phyloP scores from a whole-genome alignment of 2,797 vertebrate species.

The Petrocephalus sullivani region DNA sequence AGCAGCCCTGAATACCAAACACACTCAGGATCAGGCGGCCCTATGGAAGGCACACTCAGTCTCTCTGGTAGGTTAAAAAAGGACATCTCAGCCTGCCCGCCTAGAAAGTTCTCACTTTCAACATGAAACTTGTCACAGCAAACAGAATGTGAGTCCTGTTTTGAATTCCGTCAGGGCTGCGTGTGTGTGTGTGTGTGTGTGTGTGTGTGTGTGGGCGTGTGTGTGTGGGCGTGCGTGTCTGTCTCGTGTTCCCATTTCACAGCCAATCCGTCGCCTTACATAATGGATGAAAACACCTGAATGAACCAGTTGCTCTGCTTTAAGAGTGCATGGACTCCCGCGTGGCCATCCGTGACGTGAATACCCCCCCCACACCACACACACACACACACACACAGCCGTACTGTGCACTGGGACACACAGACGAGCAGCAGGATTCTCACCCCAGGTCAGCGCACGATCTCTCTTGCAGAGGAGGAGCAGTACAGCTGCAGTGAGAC shows the following conservation, averaged over 20 bases:
- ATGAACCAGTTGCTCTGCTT: constrained; percentile 37
- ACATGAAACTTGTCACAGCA: background rate
- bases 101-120: background rate
- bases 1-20: background rate
- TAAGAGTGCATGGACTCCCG: constrained; percentile 38
- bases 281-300: constrained; percentile 44
- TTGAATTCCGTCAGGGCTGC: background rate
- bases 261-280: background rate
- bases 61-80: background rate
- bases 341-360: constrained; percentile 23
- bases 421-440: background rate
- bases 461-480: constrained; percentile 29
- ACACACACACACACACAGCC: background rate
- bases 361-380: background rate
- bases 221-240: background rate
- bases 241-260: background rate
- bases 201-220: background rate
- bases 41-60: background rate
- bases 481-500: constrained; percentile 27
- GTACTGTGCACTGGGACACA: background rate
- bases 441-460: constrained; percentile 26
- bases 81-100: background rate
- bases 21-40: background rate
- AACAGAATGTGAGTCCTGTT: constrained; percentile 34
- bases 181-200: background rate